phyloP scores from a whole-genome alignment of 2,888 invertebrate species.

The Troides aeacus region DNA sequence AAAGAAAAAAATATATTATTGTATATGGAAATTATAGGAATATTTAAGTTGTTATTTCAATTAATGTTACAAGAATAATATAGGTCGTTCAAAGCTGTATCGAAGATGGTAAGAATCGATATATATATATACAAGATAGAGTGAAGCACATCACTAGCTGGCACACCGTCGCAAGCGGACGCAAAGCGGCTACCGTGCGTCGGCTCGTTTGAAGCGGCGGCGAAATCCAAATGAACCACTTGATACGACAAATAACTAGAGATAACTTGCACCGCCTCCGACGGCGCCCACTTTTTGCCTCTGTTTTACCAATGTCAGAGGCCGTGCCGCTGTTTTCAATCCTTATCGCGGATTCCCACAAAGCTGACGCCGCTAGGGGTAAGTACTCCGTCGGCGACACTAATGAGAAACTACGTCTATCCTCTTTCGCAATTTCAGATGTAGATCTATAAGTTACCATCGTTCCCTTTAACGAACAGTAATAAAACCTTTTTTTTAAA shows the following conservation, averaged over 20 bases:
- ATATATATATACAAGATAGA: constrained; percentile 4
- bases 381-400: constrained; percentile 4
- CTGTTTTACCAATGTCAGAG: constrained; percentile 57
- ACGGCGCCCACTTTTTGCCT: constrained; percentile 67
- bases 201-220: constrained; percentile 65
- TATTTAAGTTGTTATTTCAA: too few species aligned
- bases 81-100: neutral
- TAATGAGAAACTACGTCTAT: constrained; percentile 13
- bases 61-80: too few species aligned
- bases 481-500: neutral
- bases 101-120: neutral
- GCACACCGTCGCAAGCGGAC: constrained; percentile 44
- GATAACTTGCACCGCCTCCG: constrained; percentile 61
- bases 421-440: constrained; percentile 15
- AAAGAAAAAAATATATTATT: too few species aligned
- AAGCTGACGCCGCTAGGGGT: constrained; percentile 23
- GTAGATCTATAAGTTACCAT: neutral
- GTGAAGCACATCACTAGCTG: constrained; percentile 24
- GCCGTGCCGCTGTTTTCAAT: constrained; percentile 46
- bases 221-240: constrained; percentile 62
- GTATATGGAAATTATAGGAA: too few species aligned
- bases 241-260: constrained; percentile 76
- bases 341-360: constrained; percentile 44
- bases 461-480: neutral
- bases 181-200: constrained; percentile 63